phyloP scores from a whole-genome alignment of 1,140 invertebrate species.

The Diabrotica undecimpunctata region DNA sequence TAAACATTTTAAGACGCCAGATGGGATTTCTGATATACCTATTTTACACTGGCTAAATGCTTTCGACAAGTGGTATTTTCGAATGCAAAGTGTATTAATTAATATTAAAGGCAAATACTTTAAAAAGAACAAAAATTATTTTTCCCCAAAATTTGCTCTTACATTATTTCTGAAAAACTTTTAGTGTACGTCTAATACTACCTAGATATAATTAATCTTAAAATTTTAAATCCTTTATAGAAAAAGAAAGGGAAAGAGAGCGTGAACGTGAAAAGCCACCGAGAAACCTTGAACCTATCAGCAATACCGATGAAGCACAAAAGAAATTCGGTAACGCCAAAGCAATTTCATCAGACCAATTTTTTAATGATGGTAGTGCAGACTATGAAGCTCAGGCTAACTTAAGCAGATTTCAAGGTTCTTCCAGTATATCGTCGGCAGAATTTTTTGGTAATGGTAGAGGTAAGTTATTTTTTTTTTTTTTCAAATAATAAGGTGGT shows the following conservation, averaged over 20 bases:
- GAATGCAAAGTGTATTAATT: no score
- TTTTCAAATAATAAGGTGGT: background rate
- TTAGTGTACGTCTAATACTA: no score
- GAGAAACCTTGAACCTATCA: background rate
- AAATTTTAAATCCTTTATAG: no score
- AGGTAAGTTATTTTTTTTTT: constrained; percentile 28
- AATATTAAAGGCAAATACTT: no score
- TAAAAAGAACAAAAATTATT: no score
- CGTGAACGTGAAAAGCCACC: background rate
- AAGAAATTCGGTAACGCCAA: constrained; percentile 96
- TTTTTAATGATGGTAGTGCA: constrained; percentile 70
- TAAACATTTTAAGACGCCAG: no score
- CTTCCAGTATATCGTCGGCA: constrained; percentile 89
- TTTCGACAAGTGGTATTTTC: no score
- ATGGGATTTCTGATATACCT: no score
- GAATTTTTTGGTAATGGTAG: constrained; percentile 83
- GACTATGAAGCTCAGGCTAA: constrained; percentile 59
- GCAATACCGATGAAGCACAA: constrained; percentile 66
- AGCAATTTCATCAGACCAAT: constrained; percentile 96
- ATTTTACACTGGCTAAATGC: no score
- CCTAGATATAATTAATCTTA: no score
- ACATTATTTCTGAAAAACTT: no score
- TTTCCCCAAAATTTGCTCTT: no score
- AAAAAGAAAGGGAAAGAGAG: constrained; percentile 3
- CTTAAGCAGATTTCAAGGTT: constrained; percentile 75